Evolutionary conservation across 2,113 vertebrate species (phyloP).

Genomic region (Psephotus haematonotus): DNA sequence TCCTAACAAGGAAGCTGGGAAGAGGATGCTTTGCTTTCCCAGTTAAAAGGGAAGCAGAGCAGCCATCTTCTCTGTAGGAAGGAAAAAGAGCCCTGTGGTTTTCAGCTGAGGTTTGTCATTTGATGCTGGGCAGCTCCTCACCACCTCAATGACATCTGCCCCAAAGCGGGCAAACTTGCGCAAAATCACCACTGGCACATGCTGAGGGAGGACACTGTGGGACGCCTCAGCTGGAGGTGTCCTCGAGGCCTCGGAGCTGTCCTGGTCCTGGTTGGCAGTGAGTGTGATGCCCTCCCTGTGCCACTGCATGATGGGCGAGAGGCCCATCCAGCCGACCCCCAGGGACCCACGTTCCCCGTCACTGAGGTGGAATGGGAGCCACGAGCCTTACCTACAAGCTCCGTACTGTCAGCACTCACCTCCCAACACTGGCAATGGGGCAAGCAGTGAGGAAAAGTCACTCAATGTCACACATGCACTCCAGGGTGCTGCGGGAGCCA

Average conservation of each 20-base stretch:
- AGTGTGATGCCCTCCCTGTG: not conserved
- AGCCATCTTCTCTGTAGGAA: not conserved
- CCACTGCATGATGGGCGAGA: not conserved
- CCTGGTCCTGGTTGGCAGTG: not conserved
- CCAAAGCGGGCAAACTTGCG: not conserved
- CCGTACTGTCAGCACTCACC: not conserved
- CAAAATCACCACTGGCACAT: rapidly evolving
- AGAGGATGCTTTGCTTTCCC: not conserved
- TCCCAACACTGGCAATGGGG: not conserved
- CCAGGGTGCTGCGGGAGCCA: not conserved
- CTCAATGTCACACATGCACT: not conserved
- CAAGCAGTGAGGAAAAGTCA: not conserved
- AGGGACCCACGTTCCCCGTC: not conserved
- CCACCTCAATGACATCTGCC: not conserved
- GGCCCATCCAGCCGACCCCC: not conserved
- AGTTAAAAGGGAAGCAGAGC: not conserved
- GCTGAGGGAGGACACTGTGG: not conserved
- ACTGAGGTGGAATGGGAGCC: not conserved
- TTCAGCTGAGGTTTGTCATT: not conserved
- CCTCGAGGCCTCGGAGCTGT: not conserved
- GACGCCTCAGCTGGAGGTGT: not conserved
- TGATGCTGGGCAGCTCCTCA: not conserved
- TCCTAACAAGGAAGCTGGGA: not conserved
- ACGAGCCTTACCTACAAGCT: rapidly evolving
- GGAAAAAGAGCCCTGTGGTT: not conserved